These are phyloP conservation scores for Dorcus hopei DNA, from an alignment of 2,888 invertebrate species.

Conservation along the genomic window DNA sequence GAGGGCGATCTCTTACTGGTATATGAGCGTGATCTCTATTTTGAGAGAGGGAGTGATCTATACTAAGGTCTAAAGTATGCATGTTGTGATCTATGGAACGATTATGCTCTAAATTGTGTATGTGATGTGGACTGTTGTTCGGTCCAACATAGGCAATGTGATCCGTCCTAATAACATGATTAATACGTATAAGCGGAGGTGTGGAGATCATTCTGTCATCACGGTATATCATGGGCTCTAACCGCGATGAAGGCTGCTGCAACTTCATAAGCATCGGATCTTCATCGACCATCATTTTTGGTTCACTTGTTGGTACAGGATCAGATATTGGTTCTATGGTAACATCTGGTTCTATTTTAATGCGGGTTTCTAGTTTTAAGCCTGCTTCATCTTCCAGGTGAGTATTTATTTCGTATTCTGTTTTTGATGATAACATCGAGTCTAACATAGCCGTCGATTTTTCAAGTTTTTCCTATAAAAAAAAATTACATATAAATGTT, in stretches of 20 bases:
- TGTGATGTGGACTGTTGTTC: background rate
- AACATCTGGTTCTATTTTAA: conserved; percentile 28
- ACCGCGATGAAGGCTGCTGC: background rate
- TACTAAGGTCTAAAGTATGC: background rate
- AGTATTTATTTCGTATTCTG: conserved; percentile 45
- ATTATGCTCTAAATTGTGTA: no score
- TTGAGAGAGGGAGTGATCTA: background rate
- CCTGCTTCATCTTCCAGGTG: conserved; percentile 43
- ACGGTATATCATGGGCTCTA: background rate
- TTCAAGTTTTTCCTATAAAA: conserved; percentile 58
- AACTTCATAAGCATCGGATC: background rate
- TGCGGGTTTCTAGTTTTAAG: conserved; percentile 29
- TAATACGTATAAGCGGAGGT: background rate
- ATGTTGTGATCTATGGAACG: background rate
- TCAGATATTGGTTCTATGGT: conserved; percentile 24
- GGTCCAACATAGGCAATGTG: background rate
- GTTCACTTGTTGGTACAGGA: background rate
- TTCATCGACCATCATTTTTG: background rate
- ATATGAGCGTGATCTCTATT: background rate
- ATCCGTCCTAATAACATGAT: background rate
- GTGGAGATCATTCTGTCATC: background rate
- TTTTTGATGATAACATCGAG: conserved; percentile 52
- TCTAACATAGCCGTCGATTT: conserved; percentile 59
- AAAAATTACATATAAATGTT: conserved; percentile 24
- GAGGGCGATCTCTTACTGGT: background rate